Evolutionary conservation across 2,113 vertebrate species (phyloP).

Genomic region (Megaceryle maxima): DNA sequence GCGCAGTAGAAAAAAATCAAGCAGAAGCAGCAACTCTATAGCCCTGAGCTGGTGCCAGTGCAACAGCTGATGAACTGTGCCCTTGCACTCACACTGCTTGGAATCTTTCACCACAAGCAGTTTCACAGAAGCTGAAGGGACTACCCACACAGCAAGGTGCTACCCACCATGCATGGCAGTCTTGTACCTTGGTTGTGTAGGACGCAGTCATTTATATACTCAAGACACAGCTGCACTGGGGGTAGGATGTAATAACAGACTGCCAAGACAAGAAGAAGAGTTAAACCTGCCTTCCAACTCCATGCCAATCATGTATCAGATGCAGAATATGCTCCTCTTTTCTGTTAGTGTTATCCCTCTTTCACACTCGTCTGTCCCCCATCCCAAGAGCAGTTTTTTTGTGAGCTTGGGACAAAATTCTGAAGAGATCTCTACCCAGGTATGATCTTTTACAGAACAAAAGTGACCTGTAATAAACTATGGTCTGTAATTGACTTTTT

Average conservation of each 20-base stretch:
- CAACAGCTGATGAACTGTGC: not conserved
- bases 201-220: not conserved
- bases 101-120: not conserved
- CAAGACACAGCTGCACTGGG: not conserved
- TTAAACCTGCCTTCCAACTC: not conserved
- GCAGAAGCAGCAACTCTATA: not conserved
- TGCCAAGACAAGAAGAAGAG: not conserved
- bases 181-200: not conserved
- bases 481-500: not conserved
- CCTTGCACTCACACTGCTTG: not conserved
- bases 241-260: not conserved
- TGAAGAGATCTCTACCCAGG: not conserved
- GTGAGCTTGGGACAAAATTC: not conserved
- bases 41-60: not conserved
- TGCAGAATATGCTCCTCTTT: not conserved
- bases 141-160: not conserved
- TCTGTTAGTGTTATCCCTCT: not conserved
- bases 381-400: accelerated
- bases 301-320: not conserved
- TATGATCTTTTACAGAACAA: not conserved
- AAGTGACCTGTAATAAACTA: not conserved
- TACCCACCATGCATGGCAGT: not conserved
- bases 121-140: not conserved
- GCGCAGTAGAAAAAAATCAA: not conserved
- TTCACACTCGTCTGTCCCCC: not conserved